phyloP scores from a whole-genome alignment of 2,113 vertebrate species.

The Haliaeetus leucogaster region DNA sequence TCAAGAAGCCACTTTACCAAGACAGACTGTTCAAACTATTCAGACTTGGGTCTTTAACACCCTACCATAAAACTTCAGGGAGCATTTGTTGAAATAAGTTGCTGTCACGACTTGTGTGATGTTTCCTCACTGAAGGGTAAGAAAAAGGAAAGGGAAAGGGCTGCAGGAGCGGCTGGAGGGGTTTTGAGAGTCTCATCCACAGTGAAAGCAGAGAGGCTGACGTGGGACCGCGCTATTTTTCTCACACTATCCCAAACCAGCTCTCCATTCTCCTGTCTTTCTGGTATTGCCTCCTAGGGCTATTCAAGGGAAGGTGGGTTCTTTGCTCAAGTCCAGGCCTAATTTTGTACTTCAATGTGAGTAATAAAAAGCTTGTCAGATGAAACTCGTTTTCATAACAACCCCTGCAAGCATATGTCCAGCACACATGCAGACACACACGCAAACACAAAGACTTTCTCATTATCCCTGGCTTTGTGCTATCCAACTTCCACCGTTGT shows the following conservation, averaged over 20 bases:
- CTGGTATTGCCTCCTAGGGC: background rate
- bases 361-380: background rate
- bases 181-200: background rate
- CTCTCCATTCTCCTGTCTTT: background rate
- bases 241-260: background rate
- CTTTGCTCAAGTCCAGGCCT: background rate
- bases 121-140: background rate
- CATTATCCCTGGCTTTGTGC: background rate
- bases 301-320: background rate
- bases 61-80: background rate
- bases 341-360: background rate
- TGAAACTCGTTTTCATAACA: background rate
- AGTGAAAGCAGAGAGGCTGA: background rate
- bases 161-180: background rate
- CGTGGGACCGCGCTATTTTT: background rate
- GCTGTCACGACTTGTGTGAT: background rate
- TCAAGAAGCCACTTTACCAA: background rate
- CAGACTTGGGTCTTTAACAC: background rate
- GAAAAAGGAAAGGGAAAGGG: background rate
- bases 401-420: background rate
- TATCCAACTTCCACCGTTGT: background rate
- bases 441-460: background rate
- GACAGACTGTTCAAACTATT: background rate
- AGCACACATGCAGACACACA: background rate
- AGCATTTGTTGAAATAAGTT: background rate